Percentiles rank a stretch among this genome's conserved stretches.
phyloP scores from a whole-genome alignment of 1,140 invertebrate genomes.

The Rhyacophila brunnea region DNA sequence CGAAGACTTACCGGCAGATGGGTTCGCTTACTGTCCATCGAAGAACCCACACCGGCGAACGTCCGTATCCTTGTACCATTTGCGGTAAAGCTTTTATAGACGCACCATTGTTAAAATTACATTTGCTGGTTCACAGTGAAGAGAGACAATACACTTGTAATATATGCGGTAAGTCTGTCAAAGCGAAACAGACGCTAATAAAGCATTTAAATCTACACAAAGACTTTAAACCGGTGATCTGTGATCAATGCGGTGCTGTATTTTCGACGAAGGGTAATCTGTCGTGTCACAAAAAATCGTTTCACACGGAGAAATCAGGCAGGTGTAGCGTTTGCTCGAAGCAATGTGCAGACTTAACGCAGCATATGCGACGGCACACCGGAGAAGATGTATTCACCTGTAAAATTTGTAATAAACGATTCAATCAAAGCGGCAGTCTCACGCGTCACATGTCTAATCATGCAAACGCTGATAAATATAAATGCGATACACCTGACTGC shows the following conservation, averaged over 20 bases:
- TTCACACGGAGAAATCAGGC: slow-evolving; percentile 49
- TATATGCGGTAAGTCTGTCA: slow-evolving; percentile 44
- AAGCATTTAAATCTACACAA: slow-evolving; percentile 36
- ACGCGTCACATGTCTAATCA: slow-evolving; percentile 48
- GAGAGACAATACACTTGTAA: slow-evolving; percentile 43
- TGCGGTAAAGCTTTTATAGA: slow-evolving; percentile 61
- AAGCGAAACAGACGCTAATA: slow-evolving; percentile 41
- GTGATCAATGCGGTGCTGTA: slow-evolving; percentile 53
- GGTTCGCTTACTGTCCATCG: slow-evolving; percentile 6
- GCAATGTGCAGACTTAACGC: slow-evolving; percentile 45
- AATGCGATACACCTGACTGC: slow-evolving; percentile 46
- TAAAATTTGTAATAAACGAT: slow-evolving; percentile 49
- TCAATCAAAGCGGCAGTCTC: slow-evolving; percentile 44
- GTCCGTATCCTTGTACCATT: slow-evolving; percentile 70
- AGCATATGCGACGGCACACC: slow-evolving; percentile 66
- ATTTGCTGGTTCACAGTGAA: slow-evolving; percentile 43
- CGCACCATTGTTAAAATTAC: slow-evolving; percentile 2
- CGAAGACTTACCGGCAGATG: slow-evolving; percentile 34
- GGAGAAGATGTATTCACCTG: slow-evolving; percentile 69
- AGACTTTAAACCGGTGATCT: slow-evolving; percentile 40
- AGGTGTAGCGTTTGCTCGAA: slow-evolving; percentile 46
- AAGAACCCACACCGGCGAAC: slow-evolving; percentile 74
- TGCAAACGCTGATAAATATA: slow-evolving; percentile 39
- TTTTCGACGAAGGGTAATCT: slow-evolving; percentile 60
- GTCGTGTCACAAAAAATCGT: slow-evolving; percentile 45